Percentiles rank a stretch among this genome's conserved stretches.
Evolutionary conservation across 2,888 invertebrate species (phyloP).

Genomic region (Melanchra persicariae): DNA sequence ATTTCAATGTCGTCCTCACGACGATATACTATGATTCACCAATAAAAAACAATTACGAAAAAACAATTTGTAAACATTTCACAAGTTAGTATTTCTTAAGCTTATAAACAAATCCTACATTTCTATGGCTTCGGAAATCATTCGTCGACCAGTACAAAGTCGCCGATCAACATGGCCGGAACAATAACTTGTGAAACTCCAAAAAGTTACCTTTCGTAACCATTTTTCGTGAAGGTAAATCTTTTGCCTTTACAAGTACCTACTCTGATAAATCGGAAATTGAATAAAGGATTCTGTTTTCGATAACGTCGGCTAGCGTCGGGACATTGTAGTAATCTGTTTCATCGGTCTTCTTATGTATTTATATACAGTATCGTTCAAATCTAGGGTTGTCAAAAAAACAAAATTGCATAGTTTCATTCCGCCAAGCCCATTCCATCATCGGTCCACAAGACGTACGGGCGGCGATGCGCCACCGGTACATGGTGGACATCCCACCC

Average conservation of each 20-base stretch:
- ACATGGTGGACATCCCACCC: too few relatives aligned
- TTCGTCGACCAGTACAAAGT: conserved; percentile 2
- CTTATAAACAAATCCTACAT: background rate
- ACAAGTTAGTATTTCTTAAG: conserved; percentile 1
- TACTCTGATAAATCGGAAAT: conserved; percentile 59
- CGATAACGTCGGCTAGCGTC: conserved; percentile 27
- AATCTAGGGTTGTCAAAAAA: conserved; percentile 11
- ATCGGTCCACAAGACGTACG: too few relatives aligned
- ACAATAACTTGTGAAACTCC: conserved; percentile 23
- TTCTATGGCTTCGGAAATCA: conserved; percentile 32
- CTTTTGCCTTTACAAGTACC: conserved; percentile 43
- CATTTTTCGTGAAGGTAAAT: conserved; percentile 35
- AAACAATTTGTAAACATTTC: background rate
- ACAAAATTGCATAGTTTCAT: too few relatives aligned
- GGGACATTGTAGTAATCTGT: conserved; percentile 28
- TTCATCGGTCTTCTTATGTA: conserved; percentile 14
- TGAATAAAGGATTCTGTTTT: conserved; percentile 58
- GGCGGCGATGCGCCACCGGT: too few relatives aligned
- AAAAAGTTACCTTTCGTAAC: conserved; percentile 21
- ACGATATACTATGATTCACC: background rate
- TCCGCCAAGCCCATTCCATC: too few relatives aligned
- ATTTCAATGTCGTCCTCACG: background rate
- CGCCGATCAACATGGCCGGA: background rate
- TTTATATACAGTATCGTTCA: conserved; percentile 7
- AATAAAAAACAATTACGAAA: background rate